Conservation (phyloP, 2,797 vertebrate species). For the Allobates femoralis region DNA sequence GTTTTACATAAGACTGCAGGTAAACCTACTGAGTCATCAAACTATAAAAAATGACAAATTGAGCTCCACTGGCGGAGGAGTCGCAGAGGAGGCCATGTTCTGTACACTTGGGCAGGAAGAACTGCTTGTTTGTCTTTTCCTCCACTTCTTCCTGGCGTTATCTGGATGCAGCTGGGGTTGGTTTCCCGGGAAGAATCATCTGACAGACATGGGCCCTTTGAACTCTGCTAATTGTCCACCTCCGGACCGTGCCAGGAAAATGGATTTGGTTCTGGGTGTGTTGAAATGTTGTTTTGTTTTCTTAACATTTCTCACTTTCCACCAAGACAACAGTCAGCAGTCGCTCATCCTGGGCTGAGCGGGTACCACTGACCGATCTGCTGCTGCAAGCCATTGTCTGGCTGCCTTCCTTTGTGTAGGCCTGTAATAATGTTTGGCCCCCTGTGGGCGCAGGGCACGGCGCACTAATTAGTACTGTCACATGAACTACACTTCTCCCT, state of each 20-base stretch:
- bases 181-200: slow-evolving; percentile 33
- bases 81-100: slow-evolving; percentile 32
- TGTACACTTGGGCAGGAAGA: slow-evolving; percentile 53
- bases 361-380: slow-evolving; percentile 12
- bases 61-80: slow-evolving; percentile 26
- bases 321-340: slow-evolving; percentile 28
- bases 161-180: slow-evolving; percentile 48
- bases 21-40: neutral
- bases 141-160: slow-evolving; percentile 56
- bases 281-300: slow-evolving; percentile 50
- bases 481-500: slow-evolving; percentile 19
- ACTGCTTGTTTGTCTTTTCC: slow-evolving; percentile 57
- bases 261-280: slow-evolving; percentile 26
- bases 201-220: slow-evolving; percentile 51
- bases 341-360: slow-evolving; percentile 13
- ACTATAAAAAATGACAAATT: neutral
- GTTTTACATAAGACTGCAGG: neutral
- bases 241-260: slow-evolving; percentile 45
- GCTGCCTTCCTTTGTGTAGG: slow-evolving; percentile 16
- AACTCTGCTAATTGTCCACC: slow-evolving; percentile 48
- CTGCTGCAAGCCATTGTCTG: slow-evolving; percentile 8
- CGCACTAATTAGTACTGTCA: slow-evolving; percentile 43
- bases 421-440: slow-evolving; percentile 19
- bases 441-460: slow-evolving; percentile 15
- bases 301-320: slow-evolving; percentile 41